Conservation (phyloP, 2,113 vertebrate genomes). For the Megaptera novaeangliae region DNA sequence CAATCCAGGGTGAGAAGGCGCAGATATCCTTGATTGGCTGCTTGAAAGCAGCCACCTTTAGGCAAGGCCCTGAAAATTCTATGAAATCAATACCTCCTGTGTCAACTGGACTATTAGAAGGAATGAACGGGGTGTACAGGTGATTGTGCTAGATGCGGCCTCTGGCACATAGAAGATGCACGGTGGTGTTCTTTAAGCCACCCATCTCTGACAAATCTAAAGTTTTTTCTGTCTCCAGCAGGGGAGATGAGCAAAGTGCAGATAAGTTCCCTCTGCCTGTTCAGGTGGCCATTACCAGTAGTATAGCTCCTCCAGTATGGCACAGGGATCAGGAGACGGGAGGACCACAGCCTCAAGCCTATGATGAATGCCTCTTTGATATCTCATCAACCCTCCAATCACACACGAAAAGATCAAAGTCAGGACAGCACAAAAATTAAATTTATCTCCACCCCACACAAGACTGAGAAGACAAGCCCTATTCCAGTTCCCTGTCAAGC, state of each 20-base stretch:
- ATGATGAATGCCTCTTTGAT: background rate
- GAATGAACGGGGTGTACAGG: background rate
- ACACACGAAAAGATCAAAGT: background rate
- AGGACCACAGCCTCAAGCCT: background rate
- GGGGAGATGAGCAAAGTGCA: background rate
- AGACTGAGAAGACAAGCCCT: background rate
- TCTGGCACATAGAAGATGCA: background rate
- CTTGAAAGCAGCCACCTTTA: background rate
- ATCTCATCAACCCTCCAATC: rapidly evolving
- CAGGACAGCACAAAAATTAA: background rate
- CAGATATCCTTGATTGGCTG: background rate
- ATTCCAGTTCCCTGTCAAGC: background rate
- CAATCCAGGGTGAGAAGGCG: background rate
- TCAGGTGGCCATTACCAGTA: background rate
- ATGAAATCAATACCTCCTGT: background rate
- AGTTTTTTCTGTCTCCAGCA: background rate
- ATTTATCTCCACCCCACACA: background rate
- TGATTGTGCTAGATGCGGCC: no score
- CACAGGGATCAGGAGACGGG: background rate
- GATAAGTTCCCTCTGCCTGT: background rate
- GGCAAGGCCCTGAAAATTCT: background rate
- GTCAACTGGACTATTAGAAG: background rate
- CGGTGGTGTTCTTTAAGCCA: background rate
- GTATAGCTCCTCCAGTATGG: no score
- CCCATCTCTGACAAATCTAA: background rate